Percentiles rank a stretch among this genome's conserved stretches.
Conservation (phyloP, 2,888 invertebrate genomes). For the Anthophora plumipes region DNA sequence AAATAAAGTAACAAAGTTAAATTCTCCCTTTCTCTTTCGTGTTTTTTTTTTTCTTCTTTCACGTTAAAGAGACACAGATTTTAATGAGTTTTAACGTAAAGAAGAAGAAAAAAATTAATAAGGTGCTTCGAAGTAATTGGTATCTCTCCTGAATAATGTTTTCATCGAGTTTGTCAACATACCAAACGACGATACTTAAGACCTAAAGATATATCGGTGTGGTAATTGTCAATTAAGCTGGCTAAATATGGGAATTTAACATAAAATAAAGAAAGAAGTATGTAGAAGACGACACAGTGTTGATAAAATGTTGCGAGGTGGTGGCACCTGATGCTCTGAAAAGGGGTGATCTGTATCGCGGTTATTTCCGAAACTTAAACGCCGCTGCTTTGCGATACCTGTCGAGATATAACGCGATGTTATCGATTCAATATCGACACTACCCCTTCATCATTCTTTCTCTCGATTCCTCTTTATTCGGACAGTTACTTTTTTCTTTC, state of each 20-base stretch:
- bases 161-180: not conserved
- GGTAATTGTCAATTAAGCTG: not conserved
- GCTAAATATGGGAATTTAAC: constrained; percentile 24
- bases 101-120: too few relatives aligned
- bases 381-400: constrained; percentile 48
- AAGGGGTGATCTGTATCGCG: constrained; percentile 64
- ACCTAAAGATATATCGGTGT: not conserved
- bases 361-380: constrained; percentile 63
- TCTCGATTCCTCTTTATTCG: constrained; percentile 3
- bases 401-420: constrained; percentile 42
- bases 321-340: constrained; percentile 32
- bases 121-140: not conserved
- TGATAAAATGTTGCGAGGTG: constrained; percentile 23
- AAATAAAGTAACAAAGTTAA: not conserved
- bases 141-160: not conserved
- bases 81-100: too few relatives aligned
- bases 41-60: too few relatives aligned
- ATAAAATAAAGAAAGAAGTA: constrained; percentile 6
- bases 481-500: constrained; percentile 13
- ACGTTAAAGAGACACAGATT: not conserved
- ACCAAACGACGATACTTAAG: not conserved
- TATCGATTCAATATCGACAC: constrained; percentile 47
- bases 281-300: not conserved
- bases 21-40: not conserved
- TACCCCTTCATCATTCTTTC: constrained; percentile 18